These are phyloP conservation scores for Lates calcarifer DNA, from an alignment of 2,113 vertebrate species.

Conservation along the genomic window DNA sequence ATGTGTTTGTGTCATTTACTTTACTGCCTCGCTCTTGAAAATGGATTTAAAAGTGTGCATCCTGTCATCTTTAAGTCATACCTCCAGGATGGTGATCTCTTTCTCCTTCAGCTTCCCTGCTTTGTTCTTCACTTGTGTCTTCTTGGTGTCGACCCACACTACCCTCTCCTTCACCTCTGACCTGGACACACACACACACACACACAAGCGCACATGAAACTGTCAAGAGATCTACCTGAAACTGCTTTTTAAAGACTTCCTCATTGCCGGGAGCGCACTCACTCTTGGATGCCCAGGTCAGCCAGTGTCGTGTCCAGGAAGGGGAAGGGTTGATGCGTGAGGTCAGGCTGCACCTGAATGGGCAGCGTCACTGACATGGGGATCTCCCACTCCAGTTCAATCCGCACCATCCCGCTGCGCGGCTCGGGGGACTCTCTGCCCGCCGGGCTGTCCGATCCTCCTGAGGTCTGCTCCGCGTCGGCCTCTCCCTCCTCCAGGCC, in stretches of 20 bases:
- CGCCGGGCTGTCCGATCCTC: neutral
- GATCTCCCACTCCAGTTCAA: constrained; percentile 75
- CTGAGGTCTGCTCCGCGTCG: neutral
- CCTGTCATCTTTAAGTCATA: neutral
- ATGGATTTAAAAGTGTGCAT: no score
- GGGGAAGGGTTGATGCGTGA: constrained; percentile 75
- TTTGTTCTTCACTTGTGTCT: constrained; percentile 81
- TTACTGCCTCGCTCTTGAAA: neutral
- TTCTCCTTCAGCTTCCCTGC: constrained; percentile 84
- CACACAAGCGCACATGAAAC: neutral
- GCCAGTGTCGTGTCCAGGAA: constrained; percentile 83
- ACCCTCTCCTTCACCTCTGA: constrained; percentile 84
- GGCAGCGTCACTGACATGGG: constrained; percentile 80
- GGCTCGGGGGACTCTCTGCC: neutral
- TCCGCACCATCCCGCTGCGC: constrained; percentile 26
- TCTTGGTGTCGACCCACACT: constrained; percentile 84
- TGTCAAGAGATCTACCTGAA: neutral
- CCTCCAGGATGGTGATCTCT: constrained; percentile 82
- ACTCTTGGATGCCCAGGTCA: constrained; percentile 84
- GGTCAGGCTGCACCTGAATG: constrained; percentile 72
- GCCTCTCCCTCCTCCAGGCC: constrained; percentile 47
- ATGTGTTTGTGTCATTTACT: neutral
- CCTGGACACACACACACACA: constrained; percentile 61
- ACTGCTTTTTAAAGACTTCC: neutral
- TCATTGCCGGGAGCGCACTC: constrained; percentile 50